Evolutionary conservation across 92 coral and sea anemone species (phyloP).

Genomic region (Zoanthus sociatus): DNA sequence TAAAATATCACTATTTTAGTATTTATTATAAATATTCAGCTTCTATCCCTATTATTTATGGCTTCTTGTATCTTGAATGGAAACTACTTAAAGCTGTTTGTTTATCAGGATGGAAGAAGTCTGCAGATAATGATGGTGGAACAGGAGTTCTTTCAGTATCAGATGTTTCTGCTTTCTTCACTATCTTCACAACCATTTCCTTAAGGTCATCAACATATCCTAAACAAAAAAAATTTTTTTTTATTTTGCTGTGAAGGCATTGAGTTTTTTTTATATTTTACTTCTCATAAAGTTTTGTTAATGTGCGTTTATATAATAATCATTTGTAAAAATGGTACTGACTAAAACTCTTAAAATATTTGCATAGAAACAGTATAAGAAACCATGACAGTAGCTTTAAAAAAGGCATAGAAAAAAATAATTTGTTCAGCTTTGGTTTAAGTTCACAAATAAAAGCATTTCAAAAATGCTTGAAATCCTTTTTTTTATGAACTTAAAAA

Average conservation of each 20-base stretch:
- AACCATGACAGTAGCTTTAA: no score
- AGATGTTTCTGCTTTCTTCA: conserved; percentile 10
- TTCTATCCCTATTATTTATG: neutral
- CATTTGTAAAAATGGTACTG: no score
- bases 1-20: no score
- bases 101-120: conserved; percentile 33
- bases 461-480: no score
- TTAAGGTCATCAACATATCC: conserved; percentile 41
- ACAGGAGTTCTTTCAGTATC: conserved; percentile 11
- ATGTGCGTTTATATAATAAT: no score
- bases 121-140: conserved; percentile 26
- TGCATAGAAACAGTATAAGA: no score
- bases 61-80: conserved; percentile 32
- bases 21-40: conserved; percentile 1
- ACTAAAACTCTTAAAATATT: no score
- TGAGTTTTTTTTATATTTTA: conserved; percentile 2
- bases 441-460: no score
- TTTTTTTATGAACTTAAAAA: no score
- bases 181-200: conserved; percentile 14
- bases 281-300: neutral
- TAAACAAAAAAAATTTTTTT: conserved; percentile 2
- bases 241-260: conserved; percentile 15
- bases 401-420: no score
- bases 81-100: conserved; percentile 24
- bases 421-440: no score